Evolutionary conservation across 2,797 vertebrate genomes (phyloP).

Genomic region (Moxostoma hubbsi): DNA sequence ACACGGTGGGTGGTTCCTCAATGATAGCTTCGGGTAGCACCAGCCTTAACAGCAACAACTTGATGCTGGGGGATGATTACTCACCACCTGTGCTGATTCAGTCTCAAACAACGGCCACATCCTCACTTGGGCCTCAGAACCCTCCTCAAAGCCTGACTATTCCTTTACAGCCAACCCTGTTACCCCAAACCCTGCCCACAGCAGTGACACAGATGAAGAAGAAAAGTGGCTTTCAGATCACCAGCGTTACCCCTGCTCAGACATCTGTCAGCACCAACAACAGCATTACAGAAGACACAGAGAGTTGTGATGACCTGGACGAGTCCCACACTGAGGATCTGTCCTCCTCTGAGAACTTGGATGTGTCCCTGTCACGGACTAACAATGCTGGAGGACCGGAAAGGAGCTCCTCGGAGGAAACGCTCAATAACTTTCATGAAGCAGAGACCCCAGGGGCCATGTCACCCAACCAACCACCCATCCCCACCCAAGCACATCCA

Average conservation of each 20-base stretch:
- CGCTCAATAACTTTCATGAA: slow-evolving; percentile 96
- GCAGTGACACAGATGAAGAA: slow-evolving; percentile 94
- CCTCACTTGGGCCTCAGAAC: slow-evolving; percentile 84
- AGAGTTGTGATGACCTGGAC: slow-evolving; percentile 97
- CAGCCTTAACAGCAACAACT: slow-evolving; percentile 78
- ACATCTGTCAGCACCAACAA: slow-evolving; percentile 96
- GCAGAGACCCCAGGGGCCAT: slow-evolving; percentile 93
- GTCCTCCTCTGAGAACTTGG: slow-evolving; percentile 95
- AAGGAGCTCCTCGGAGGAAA: slow-evolving; percentile 97
- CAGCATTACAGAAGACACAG: slow-evolving; percentile 97
- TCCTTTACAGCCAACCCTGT: slow-evolving; percentile 80
- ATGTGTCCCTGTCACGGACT: slow-evolving; percentile 90
- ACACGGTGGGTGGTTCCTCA: slow-evolving; percentile 75
- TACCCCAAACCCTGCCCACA: slow-evolving; percentile 76
- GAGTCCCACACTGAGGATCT: slow-evolving; percentile 98
- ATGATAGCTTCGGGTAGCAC: slow-evolving; percentile 80
- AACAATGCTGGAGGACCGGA: slow-evolving; percentile 91
- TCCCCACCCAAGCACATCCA: slow-evolving; percentile 72
- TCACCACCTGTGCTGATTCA: slow-evolving; percentile 84
- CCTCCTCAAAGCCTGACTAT: slow-evolving; percentile 91
- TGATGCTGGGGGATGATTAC: slow-evolving; percentile 86
- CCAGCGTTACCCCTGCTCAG: slow-evolving; percentile 95
- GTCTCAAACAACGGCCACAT: slow-evolving; percentile 81
- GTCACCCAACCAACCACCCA: slow-evolving; percentile 93
- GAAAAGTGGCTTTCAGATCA: slow-evolving; percentile 99